A percentile compares a stretch with the other conserved stretches of the same genome.
phyloP scores from a whole-genome alignment of 2,113 vertebrate genomes.

The Onychorhynchus coronatus region DNA sequence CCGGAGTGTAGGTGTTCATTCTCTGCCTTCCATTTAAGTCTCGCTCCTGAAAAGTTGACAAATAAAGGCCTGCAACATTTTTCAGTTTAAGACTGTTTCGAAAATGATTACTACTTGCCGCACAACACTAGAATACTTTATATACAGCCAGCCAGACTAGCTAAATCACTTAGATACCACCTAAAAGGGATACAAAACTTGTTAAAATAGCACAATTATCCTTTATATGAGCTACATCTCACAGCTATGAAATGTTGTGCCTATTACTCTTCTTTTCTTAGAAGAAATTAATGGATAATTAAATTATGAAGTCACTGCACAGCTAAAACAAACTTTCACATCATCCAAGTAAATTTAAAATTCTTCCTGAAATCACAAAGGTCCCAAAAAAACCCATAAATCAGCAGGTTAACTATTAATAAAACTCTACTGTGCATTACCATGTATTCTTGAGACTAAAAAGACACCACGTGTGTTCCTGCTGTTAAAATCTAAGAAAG shows the following conservation, averaged over 20 bases:
- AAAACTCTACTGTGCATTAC: background rate
- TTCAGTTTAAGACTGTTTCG: background rate
- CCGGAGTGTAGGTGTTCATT: background rate
- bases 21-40: background rate
- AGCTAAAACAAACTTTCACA: background rate
- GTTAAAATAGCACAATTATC: background rate
- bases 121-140: background rate
- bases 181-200: background rate
- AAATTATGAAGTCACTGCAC: background rate
- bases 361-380: background rate
- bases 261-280: background rate
- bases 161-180: background rate
- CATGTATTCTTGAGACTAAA: background rate
- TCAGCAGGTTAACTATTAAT: background rate
- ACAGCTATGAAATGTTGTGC: background rate
- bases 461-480: background rate
- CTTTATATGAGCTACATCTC: background rate
- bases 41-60: background rate
- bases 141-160: background rate
- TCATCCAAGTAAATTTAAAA: background rate
- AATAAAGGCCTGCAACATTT: background rate
- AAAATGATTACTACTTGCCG: background rate
- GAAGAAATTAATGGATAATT: background rate
- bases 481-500: background rate
- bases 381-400: background rate